Evolutionary conservation across 2,113 vertebrate genomes (phyloP).

Genomic region (Melanotaenia duboulayi): DNA sequence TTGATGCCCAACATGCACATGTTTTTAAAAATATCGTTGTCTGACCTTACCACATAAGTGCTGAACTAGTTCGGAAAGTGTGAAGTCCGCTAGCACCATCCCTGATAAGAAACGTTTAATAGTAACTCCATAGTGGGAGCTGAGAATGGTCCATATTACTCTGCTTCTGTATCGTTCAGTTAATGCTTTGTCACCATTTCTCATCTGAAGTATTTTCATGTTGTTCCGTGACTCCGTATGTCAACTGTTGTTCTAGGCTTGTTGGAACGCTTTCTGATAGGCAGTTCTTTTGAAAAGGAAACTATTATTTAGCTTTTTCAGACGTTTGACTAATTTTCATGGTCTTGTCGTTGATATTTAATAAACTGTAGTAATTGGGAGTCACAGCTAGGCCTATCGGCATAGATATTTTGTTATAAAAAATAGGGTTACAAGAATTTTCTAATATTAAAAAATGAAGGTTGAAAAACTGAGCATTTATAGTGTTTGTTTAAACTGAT

Average conservation of each 20-base stretch:
- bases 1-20: too few species aligned
- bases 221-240: not conserved
- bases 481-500: not conserved
- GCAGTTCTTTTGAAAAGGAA: not conserved
- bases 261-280: not conserved
- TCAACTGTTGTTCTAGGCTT: not conserved
- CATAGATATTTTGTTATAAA: not conserved
- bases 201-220: too few species aligned
- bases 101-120: too few species aligned
- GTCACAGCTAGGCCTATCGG: not conserved
- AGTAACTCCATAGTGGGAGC: too few species aligned
- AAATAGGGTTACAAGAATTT: not conserved
- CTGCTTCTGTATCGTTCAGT: too few species aligned
- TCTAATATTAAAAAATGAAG: not conserved
- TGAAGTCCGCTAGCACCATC: too few species aligned
- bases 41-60: too few species aligned
- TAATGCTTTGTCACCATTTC: too few species aligned
- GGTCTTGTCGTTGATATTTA: not conserved
- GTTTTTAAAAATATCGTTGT: too few species aligned
- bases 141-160: too few species aligned
- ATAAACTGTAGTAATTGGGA: not conserved
- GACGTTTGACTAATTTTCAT: not conserved
- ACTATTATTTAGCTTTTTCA: not conserved
- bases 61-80: too few species aligned
- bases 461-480: not conserved